Evolutionary conservation across 2,113 vertebrate genomes (phyloP).

Genomic region (Nerophis lumbriciformis): DNA sequence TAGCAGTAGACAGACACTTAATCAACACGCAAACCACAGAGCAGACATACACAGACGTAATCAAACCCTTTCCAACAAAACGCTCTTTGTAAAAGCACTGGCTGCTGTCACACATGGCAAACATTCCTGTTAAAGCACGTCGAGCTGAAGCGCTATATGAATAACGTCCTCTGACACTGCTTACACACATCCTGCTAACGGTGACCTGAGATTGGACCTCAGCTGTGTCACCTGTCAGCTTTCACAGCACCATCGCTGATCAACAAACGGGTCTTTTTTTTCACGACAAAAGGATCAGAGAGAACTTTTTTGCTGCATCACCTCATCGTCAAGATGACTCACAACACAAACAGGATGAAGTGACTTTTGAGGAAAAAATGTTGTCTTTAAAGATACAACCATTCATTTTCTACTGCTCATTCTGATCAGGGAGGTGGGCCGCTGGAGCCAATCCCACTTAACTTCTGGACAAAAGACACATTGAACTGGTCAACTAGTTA

Average conservation of each 20-base stretch:
- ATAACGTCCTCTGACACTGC: constrained; percentile 1
- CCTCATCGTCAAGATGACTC: constrained; percentile 18
- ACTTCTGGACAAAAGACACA: no score
- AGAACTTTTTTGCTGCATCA: constrained; percentile 18
- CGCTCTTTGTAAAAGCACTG: constrained; percentile 12
- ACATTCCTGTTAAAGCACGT: constrained; percentile 12
- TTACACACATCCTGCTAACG: background rate
- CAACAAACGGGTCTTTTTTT: constrained; percentile 35
- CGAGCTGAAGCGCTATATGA: constrained; percentile 2
- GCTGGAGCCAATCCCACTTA: no score
- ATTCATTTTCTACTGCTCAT: no score
- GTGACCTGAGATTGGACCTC: constrained; percentile 16
- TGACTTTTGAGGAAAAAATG: constrained; percentile 29
- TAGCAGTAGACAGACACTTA: constrained; percentile 44
- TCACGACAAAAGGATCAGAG: constrained; percentile 27
- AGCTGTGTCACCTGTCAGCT: constrained; percentile 30
- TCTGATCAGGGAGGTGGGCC: no score
- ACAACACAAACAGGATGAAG: constrained; percentile 2
- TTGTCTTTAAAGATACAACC: constrained; percentile 9
- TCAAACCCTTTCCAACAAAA: constrained; percentile 25
- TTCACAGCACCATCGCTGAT: constrained; percentile 29
- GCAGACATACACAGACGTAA: constrained; percentile 25
- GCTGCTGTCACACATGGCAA: constrained; percentile 23
- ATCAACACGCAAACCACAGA: constrained; percentile 49
- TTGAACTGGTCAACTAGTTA: no score